Base-by-base conservation (phyloP, 1,140 invertebrate genomes). In the Bombus waltoni region DNA sequence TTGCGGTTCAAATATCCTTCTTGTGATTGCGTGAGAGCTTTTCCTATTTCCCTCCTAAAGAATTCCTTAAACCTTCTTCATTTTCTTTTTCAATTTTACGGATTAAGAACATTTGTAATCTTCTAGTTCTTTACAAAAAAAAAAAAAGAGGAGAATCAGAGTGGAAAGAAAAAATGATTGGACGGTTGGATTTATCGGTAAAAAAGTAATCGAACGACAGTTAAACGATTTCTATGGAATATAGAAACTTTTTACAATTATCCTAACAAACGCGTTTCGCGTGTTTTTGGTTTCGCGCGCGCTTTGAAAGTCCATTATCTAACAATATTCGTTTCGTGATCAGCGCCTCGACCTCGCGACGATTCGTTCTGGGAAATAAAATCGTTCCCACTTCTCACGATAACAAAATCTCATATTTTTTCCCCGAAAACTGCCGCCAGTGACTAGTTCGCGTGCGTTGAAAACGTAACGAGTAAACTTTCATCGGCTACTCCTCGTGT, bases 391-490 rank as follows among this genome's bases (percentile, higher is more conserved):
- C 44, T n/a, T 47, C 18, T 25, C 9, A 35, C 22, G n/a, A 62
- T 53, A 22, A 62, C 47, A 22, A 59, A 62, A 74, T 62, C 70
- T 81, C 80, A 47, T 65, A 38, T 62, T 59, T 77, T 28, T 40
- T 25, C 22, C 28, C 44, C 68, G 57, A 59, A 84, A 84, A 71
- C 42, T 78, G 62, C 47, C 28, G 5, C 22, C 13, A 44, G 9
- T 35, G 47, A 71, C 62, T 70, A 70, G 68, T 78, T 38, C 53
- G 4, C 28, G 10, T 35, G 18, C 38, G 28, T 40, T 22, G n/a
- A 22, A 83, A 77, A 83, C 70, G 47, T 83, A 84, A 70, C 40
- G 75, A 79, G 32, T 79, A 79, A 59, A 78, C 25, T 79, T 84
- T 71, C 25, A 3, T 3, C 15, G 8, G 22, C 28, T 59, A 66